Evolutionary conservation across 2,888 invertebrate genomes (phyloP).

Genomic region (Stramonita haemastoma): DNA sequence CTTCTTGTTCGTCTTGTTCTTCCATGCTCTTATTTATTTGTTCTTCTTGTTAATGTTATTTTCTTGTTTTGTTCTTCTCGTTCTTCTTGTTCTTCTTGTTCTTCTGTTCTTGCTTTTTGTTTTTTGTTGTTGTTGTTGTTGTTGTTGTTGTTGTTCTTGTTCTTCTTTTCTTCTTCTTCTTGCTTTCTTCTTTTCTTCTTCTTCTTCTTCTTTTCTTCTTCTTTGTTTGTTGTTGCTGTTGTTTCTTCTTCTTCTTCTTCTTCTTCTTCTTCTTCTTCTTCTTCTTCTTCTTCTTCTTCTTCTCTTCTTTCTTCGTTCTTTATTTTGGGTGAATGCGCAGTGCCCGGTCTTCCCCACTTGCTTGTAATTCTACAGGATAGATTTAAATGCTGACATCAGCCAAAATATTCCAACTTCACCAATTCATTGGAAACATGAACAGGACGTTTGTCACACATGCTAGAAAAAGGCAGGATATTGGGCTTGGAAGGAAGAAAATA

Average conservation of each 20-base stretch:
- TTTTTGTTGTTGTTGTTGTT: neutral
- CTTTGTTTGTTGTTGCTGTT: no score
- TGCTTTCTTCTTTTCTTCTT: neutral
- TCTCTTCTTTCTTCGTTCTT: neutral
- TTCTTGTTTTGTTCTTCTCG: neutral
- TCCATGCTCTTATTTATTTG: neutral
- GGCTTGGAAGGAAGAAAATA: neutral
- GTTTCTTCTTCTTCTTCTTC: neutral
- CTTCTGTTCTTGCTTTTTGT: neutral
- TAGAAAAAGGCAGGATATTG: neutral
- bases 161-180: neutral
- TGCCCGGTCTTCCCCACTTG: neutral
- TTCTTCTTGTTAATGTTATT: no score
- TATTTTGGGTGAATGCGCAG: no score
- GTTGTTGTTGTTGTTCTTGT: neutral
- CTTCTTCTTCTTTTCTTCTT: neutral
- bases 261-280: neutral
- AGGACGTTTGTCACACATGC: neutral
- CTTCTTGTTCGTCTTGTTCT: neutral
- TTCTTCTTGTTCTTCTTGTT: neutral
- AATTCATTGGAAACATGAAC: neutral
- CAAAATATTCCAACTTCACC: no score
- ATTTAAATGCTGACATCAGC: neutral
- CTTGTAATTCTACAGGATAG: neutral
- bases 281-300: neutral